Percentiles rank a stretch among this genome's conserved stretches.
phyloP scores from a whole-genome alignment of 2,113 vertebrate genomes.

The Struthidea cinerea region DNA sequence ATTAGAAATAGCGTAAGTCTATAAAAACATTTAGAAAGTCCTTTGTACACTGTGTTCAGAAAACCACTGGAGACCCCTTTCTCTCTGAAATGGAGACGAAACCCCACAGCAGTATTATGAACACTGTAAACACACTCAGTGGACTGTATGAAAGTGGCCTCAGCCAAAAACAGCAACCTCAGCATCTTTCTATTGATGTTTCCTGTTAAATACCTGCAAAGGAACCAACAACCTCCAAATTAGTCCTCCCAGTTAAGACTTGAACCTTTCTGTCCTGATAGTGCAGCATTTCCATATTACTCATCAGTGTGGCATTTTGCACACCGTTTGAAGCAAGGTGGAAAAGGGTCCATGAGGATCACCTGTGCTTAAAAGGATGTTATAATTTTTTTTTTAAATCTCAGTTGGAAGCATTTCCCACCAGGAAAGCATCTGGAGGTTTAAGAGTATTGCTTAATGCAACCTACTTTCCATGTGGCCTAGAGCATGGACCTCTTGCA shows the following conservation, averaged over 20 bases:
- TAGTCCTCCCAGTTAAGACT: conserved; percentile 22
- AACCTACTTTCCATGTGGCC: not conserved
- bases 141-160: not conserved
- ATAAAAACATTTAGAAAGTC: not conserved
- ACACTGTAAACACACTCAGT: not conserved
- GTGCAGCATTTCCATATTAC: not conserved
- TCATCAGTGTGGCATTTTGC: not conserved
- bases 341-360: not conserved
- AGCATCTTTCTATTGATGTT: not conserved
- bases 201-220: conserved; percentile 19
- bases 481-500: not conserved
- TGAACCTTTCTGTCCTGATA: conserved; percentile 31
- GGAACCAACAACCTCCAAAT: conserved; percentile 33
- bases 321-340: not conserved
- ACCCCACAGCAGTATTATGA: not conserved
- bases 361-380: not conserved
- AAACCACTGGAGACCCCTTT: not conserved
- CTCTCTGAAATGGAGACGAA: not conserved
- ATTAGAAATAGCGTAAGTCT: not conserved
- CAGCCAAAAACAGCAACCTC: not conserved
- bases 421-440: not conserved
- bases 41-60: not conserved
- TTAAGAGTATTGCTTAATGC: not conserved
- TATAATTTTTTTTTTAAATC: not conserved
- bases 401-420: not conserved